These are phyloP conservation scores for Chionis minor DNA, from an alignment of 2,113 vertebrate species.

Conservation along the genomic window DNA sequence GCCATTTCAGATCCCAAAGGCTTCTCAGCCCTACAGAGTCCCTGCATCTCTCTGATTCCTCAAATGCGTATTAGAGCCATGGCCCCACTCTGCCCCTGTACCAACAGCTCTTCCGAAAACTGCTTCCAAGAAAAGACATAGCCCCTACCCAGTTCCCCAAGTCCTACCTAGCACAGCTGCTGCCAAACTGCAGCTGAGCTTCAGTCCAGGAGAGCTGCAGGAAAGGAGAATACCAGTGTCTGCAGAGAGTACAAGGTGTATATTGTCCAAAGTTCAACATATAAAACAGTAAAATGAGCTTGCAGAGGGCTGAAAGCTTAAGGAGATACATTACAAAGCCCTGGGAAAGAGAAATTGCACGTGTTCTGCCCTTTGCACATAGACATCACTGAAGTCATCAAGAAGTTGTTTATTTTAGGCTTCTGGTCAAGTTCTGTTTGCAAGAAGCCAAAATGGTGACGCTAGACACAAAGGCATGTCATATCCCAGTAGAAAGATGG, in stretches of 20 bases:
- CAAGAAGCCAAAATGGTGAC: constrained; percentile 11
- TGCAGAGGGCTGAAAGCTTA: not conserved
- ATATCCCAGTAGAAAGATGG: constrained; percentile 6
- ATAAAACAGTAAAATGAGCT: not conserved
- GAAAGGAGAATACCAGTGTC: not conserved
- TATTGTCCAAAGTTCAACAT: not conserved
- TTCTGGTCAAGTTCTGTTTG: not conserved
- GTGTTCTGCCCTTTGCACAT: not conserved
- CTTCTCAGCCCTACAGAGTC: not conserved
- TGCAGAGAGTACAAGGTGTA: not conserved
- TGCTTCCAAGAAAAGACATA: not conserved
- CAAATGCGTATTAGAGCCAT: not conserved
- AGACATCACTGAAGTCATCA: not conserved
- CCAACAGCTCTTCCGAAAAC: not conserved
- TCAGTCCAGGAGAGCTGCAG: not conserved
- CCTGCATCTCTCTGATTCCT: not conserved
- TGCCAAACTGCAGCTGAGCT: not conserved
- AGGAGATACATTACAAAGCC: not conserved
- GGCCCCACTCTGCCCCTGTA: not conserved
- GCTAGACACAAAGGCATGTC: not conserved
- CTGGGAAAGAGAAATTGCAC: not conserved
- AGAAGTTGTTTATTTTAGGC: not conserved
- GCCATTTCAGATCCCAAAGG: not conserved
- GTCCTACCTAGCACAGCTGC: not conserved
- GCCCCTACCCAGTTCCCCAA: not conserved